Evolutionary conservation across 2,797 vertebrate species (phyloP).

Genomic region (Peromyscus attwateri): DNA sequence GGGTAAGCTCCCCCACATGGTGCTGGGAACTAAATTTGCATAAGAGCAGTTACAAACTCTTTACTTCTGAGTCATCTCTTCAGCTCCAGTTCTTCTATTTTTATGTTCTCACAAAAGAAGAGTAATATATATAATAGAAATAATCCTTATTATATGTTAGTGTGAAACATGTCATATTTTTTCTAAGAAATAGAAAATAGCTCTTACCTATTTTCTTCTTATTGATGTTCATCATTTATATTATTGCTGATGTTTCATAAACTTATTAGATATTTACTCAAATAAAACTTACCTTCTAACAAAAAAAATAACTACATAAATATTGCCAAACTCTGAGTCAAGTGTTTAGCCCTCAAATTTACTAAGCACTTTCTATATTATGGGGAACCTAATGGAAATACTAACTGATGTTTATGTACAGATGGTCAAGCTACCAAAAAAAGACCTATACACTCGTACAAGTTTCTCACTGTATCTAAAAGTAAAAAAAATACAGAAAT

Average conservation of each 20-base stretch:
- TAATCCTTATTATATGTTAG: background rate
- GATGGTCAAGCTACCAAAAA: background rate
- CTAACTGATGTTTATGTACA: background rate
- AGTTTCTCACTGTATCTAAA: background rate
- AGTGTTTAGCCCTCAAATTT: constrained; percentile 52
- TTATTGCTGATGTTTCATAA: background rate
- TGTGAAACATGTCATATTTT: constrained; percentile 41
- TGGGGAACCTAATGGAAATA: background rate
- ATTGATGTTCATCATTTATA: background rate
- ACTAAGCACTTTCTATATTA: background rate
- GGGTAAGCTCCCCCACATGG: background rate
- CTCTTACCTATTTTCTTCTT: background rate
- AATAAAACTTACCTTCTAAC: background rate
- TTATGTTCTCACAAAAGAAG: background rate
- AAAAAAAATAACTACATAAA: constrained; percentile 16
- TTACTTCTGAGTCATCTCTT: background rate
- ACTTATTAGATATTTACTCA: background rate
- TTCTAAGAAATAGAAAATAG: background rate
- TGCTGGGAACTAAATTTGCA: background rate
- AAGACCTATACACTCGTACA: background rate
- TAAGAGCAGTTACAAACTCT: background rate
- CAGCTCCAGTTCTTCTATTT: background rate
- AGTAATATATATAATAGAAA: background rate
- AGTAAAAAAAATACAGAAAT: constrained; percentile 38
- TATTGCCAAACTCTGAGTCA: constrained; percentile 12